Percentiles rank a stretch among this genome's conserved stretches.
Conservation (phyloP, 2,888 invertebrate genomes). For the Heteromyza rotundicornis region DNA sequence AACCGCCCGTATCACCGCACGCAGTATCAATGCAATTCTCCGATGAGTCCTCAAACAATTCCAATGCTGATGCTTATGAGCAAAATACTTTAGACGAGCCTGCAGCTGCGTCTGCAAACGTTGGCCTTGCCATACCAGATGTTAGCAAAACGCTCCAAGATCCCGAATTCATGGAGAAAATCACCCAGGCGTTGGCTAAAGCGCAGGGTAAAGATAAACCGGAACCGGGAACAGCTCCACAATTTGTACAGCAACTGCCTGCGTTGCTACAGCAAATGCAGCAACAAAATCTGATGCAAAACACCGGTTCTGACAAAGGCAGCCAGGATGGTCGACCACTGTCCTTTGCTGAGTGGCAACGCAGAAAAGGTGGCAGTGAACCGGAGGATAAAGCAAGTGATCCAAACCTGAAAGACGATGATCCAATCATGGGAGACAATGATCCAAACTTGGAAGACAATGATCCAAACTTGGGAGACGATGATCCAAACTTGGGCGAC, state of each 20-base stretch:
- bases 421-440: not conserved
- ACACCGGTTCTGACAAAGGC: slow-evolving; percentile 10
- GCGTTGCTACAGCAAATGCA: slow-evolving; percentile 27
- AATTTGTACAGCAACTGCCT: slow-evolving; percentile 31
- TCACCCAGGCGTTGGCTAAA: slow-evolving; percentile 53
- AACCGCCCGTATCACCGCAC: too few relatives aligned
- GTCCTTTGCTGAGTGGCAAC: slow-evolving; percentile 50
- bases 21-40: slow-evolving; percentile 5
- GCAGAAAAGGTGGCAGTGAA: slow-evolving; percentile 33
- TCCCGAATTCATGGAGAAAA: slow-evolving; percentile 54
- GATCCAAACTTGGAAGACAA: slow-evolving; percentile 17
- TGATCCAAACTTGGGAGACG: slow-evolving; percentile 28
- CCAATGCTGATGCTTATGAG: not conserved
- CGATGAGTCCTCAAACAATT: not conserved
- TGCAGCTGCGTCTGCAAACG: not conserved
- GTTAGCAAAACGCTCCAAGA: slow-evolving; percentile 51
- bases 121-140: slow-evolving; percentile 28
- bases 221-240: slow-evolving; percentile 22
- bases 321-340: slow-evolving; percentile 29
- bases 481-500: slow-evolving; percentile 28
- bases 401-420: not conserved
- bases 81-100: not conserved
- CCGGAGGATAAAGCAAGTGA: slow-evolving; percentile 17
- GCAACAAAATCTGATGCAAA: slow-evolving; percentile 22
- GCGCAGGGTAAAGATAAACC: slow-evolving; percentile 42